Conservation (phyloP, 1,140 invertebrate species). For the Anoplophora glabripennis region DNA sequence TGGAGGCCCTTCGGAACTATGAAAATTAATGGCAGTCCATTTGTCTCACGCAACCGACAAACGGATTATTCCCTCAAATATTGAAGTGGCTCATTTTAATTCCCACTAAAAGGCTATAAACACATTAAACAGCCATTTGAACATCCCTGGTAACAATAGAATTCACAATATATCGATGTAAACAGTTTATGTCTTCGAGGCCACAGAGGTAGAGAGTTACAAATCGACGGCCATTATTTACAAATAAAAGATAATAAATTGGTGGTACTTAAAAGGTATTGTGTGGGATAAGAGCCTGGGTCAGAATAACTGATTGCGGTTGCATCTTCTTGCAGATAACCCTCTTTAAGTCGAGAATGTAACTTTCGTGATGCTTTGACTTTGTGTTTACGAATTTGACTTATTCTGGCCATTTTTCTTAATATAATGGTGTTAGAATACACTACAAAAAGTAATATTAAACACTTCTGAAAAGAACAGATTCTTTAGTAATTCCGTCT, state of each 20-base stretch:
- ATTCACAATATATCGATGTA: constrained; percentile 26
- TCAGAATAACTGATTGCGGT: constrained; percentile 31
- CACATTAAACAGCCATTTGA: constrained; percentile 13
- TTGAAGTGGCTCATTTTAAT: constrained; percentile 28
- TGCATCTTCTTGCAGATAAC: constrained; percentile 17
- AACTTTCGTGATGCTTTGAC: constrained; percentile 22
- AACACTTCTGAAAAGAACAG: too few relatives aligned
- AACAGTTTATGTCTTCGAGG: constrained; percentile 26
- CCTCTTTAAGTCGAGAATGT: not conserved
- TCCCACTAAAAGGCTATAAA: constrained; percentile 35
- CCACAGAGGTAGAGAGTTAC: constrained; percentile 32
- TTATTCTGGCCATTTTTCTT: not conserved
- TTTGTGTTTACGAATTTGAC: constrained; percentile 1
- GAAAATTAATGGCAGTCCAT: constrained; percentile 34
- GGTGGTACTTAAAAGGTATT: constrained; percentile 28
- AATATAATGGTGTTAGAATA: too few relatives aligned
- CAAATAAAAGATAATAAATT: constrained; percentile 42
- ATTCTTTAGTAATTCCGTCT: too few relatives aligned
- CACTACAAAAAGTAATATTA: too few relatives aligned
- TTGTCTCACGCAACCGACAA: constrained; percentile 30
- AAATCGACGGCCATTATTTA: constrained; percentile 36
- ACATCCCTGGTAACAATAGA: constrained; percentile 23
- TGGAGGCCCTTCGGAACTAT: not conserved
- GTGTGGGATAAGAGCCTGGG: constrained; percentile 21
- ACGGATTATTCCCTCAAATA: constrained; percentile 25